These are phyloP conservation scores for Ochotona curzoniae DNA, from an alignment of 2,113 vertebrate species.

Conservation along the genomic window DNA sequence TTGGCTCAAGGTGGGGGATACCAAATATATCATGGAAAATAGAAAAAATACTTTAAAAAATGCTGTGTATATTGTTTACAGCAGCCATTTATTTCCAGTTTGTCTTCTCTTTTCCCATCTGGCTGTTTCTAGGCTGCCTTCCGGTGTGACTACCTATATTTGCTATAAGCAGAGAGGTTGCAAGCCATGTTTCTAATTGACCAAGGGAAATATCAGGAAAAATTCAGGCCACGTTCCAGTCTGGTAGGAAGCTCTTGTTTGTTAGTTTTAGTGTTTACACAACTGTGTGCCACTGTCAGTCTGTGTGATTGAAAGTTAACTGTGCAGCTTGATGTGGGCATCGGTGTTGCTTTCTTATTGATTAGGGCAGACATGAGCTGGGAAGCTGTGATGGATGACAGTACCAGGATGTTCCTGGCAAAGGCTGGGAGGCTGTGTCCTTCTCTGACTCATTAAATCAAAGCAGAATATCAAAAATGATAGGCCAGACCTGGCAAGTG, in stretches of 20 bases:
- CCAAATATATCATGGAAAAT: too few species aligned
- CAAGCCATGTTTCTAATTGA: neutral
- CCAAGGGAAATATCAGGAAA: neutral
- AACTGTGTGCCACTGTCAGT: neutral
- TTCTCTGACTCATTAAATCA: constrained; percentile 60
- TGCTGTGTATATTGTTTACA: neutral
- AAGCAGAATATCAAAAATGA: constrained; percentile 51
- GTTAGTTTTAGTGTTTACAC: constrained; percentile 24
- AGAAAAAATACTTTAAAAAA: too few species aligned
- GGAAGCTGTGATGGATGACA: constrained; percentile 59
- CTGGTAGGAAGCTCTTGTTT: constrained; percentile 39
- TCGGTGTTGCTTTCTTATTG: constrained; percentile 59
- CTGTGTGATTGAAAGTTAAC: constrained; percentile 41
- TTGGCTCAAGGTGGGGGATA: neutral
- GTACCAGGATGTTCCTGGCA: constrained; percentile 59
- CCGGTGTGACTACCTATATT: neutral
- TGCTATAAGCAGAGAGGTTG: neutral
- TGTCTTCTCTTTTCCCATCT: neutral
- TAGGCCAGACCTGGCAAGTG: neutral
- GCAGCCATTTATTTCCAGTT: neutral
- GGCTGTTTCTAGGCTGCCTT: neutral
- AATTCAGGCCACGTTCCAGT: neutral
- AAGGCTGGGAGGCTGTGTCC: constrained; percentile 17
- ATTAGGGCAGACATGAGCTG: constrained; percentile 38
- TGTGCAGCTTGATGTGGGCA: neutral